phyloP scores from a whole-genome alignment of 2,113 vertebrate species.

The Hiodon alosoides region DNA sequence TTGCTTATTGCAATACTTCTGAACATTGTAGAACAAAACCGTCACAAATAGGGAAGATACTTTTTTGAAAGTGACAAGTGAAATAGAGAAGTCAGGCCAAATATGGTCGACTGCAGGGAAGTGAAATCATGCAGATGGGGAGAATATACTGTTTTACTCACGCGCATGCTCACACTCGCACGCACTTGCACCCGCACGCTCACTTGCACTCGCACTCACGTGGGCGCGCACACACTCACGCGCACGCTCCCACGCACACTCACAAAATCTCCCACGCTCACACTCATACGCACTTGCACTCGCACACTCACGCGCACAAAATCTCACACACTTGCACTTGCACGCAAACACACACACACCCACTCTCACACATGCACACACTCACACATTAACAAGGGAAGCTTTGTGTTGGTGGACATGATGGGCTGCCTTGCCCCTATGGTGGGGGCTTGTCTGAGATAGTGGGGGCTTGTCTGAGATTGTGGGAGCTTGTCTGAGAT shows the following conservation, averaged over 20 bases:
- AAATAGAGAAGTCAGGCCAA: conserved; percentile 4
- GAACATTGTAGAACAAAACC: not conserved
- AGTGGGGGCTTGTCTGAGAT: too few species aligned
- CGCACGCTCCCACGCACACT: not conserved
- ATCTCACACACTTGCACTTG: not conserved
- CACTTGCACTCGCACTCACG: not conserved
- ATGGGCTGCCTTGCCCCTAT: too few species aligned
- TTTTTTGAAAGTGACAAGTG: not conserved
- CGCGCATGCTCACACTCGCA: not conserved
- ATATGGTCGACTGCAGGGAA: conserved; percentile 6
- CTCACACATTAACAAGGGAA: too few species aligned
- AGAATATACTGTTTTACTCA: not conserved
- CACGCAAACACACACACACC: not conserved
- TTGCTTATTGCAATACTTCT: not conserved
- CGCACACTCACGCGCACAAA: not conserved
- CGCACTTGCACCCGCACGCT: not conserved
- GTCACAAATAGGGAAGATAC: conserved; percentile 5
- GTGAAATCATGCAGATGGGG: not conserved
- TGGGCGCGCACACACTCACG: too few species aligned
- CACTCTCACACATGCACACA: not conserved
- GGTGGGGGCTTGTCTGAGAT: too few species aligned
- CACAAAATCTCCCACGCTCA: not conserved
- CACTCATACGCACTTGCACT: not conserved
- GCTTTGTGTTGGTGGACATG: too few species aligned
- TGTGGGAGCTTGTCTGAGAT: too few species aligned